These are phyloP conservation scores for Diglossa cyanea DNA, from an alignment of 2,797 vertebrate genomes.

Conservation along the genomic window DNA sequence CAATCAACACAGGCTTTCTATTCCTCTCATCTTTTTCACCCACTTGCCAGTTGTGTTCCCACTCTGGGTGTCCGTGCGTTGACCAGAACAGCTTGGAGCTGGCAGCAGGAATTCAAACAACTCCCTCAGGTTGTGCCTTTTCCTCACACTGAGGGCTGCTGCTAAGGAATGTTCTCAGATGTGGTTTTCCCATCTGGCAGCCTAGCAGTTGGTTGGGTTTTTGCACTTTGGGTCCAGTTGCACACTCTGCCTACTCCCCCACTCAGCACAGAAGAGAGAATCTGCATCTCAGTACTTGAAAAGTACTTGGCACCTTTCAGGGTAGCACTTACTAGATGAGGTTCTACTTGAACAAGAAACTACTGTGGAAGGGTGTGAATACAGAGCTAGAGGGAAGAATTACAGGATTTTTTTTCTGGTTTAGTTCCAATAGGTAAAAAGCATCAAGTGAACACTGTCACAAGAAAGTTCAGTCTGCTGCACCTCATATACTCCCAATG, in stretches of 20 bases:
- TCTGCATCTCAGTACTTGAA: not conserved
- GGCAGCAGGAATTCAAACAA: constrained; percentile 21
- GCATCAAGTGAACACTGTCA: not conserved
- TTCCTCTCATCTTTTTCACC: not conserved
- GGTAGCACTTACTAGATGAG: not conserved
- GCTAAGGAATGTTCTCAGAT: constrained; percentile 56
- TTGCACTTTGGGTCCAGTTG: constrained; percentile 1
- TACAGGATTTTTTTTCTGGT: not conserved
- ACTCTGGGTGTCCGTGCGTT: not conserved
- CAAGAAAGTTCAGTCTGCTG: not conserved
- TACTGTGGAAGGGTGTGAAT: not conserved
- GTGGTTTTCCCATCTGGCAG: constrained; percentile 56
- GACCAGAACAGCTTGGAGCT: constrained; percentile 25
- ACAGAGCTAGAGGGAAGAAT: not conserved
- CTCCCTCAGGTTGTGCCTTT: not conserved
- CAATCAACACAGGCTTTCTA: not conserved
- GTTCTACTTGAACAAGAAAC: not conserved
- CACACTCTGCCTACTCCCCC: not conserved
- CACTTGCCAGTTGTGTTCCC: constrained; percentile 58
- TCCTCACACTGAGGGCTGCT: not conserved
- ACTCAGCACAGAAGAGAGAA: not conserved
- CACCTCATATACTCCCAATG: not conserved
- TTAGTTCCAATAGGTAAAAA: not conserved
- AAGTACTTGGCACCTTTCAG: not conserved
- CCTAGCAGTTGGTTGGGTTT: constrained; percentile 39